A percentile compares a stretch with the other conserved stretches of the same genome.
These are phyloP conservation scores for Monochamus alternatus DNA, from an alignment of 2,888 invertebrate genomes.

Conservation along the genomic window DNA sequence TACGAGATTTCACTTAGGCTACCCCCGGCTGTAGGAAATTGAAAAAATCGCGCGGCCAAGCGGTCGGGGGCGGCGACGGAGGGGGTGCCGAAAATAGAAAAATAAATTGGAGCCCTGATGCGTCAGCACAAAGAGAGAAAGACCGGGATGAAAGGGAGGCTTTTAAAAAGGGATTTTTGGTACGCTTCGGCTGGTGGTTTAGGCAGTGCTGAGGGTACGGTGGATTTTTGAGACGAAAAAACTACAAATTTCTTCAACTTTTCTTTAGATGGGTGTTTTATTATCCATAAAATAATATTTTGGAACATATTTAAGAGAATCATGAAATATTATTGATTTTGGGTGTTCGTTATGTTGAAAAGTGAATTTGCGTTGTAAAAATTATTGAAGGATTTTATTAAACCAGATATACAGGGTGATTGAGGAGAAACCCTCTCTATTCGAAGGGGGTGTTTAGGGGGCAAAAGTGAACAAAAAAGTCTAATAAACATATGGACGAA, in stretches of 20 bases:
- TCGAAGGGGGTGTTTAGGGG: too few relatives aligned
- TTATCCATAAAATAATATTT: too few relatives aligned
- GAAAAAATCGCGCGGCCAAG: slow-evolving; percentile 16
- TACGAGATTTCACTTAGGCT: slow-evolving; percentile 2
- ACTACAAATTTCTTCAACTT: background rate
- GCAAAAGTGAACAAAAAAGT: too few relatives aligned
- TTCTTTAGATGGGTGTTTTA: too few relatives aligned
- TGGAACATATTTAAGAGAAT: too few relatives aligned
- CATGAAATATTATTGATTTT: too few relatives aligned
- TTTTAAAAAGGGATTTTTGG: slow-evolving; percentile 9
- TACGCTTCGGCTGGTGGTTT: background rate
- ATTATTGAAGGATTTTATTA: too few relatives aligned
- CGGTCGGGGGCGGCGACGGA: background rate
- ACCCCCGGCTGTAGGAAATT: slow-evolving; percentile 13
- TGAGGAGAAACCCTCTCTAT: too few relatives aligned
- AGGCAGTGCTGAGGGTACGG: background rate
- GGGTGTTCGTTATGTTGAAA: too few relatives aligned
- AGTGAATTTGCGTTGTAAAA: too few relatives aligned
- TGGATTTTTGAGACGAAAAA: background rate
- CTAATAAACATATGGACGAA: too few relatives aligned
- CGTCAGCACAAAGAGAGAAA: slow-evolving; percentile 20
- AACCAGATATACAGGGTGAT: too few relatives aligned
- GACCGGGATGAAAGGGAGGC: background rate
- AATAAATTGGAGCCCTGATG: slow-evolving; percentile 51
- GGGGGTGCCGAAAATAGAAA: slow-evolving; percentile 49